Evolutionary conservation across 2,888 invertebrate species (phyloP).

Genomic region (Hirtodrosophila cameraria): DNA sequence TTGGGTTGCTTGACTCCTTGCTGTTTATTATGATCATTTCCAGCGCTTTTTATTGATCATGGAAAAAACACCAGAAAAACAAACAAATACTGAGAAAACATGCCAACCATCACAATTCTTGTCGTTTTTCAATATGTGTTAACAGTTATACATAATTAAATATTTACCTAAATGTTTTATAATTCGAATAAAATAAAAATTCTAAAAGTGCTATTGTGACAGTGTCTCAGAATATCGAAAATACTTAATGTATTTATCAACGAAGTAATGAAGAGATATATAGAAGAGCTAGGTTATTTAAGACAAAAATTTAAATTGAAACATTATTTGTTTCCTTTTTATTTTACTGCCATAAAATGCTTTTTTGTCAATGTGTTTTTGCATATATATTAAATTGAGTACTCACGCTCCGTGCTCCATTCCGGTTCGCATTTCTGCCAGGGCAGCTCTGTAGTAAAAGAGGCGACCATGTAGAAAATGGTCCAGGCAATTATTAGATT

Average conservation of each 20-base stretch:
- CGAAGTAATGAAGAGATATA: too few relatives aligned
- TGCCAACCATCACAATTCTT: slow-evolving; percentile 1
- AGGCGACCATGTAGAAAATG: slow-evolving; percentile 90
- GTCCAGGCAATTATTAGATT: slow-evolving; percentile 92
- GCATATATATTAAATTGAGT: slow-evolving; percentile 7
- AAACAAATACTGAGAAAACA: slow-evolving; percentile 2
- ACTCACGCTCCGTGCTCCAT: slow-evolving; percentile 89
- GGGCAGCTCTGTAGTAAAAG: slow-evolving; percentile 87
- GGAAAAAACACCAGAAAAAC: background rate
- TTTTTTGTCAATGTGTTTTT: too few relatives aligned
- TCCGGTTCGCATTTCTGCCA: slow-evolving; percentile 90
- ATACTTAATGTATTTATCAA: too few relatives aligned
- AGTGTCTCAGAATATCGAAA: too few relatives aligned
- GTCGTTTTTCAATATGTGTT: too few relatives aligned
- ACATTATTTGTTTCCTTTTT: too few relatives aligned
- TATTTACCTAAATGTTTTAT: too few relatives aligned
- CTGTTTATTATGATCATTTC: slow-evolving; percentile 53
- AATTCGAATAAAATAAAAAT: too few relatives aligned
- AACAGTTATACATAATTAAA: too few relatives aligned
- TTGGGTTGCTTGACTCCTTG: slow-evolving; percentile 10
- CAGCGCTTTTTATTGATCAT: slow-evolving; percentile 49
- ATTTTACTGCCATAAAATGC: background rate
- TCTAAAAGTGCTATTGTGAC: too few relatives aligned
- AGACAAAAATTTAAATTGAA: too few relatives aligned
- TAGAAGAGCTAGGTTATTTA: too few relatives aligned